Conservation (phyloP, 1,140 invertebrate species). For the Acromyrmex echinatior region DNA sequence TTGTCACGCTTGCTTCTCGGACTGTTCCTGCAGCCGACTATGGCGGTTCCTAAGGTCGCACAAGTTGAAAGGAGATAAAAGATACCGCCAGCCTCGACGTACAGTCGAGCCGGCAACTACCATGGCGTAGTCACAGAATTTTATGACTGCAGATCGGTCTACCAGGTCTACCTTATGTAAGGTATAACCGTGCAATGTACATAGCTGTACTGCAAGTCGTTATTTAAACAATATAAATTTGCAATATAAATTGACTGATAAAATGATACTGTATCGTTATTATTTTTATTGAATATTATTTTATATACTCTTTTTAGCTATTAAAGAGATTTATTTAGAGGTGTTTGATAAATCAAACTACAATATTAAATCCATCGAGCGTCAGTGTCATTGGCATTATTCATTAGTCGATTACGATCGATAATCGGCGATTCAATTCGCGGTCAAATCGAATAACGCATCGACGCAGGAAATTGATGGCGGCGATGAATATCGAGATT, state of each 20-base stretch:
- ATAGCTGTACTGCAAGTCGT: neutral
- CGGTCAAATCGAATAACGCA: constrained; percentile 61
- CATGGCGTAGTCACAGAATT: constrained; percentile 22
- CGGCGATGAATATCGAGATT: constrained; percentile 61
- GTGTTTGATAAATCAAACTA: constrained; percentile 48
- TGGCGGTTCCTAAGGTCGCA: constrained; percentile 42
- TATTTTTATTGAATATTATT: constrained; percentile 11
- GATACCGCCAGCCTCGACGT: constrained; percentile 45
- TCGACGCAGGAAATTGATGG: constrained; percentile 54
- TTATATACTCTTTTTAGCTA: neutral
- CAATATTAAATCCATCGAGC: constrained; percentile 48
- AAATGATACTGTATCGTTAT: neutral
- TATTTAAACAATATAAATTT: constrained; percentile 9
- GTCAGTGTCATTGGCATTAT: constrained; percentile 55
- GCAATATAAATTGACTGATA: neutral
- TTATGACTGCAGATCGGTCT: constrained; percentile 8
- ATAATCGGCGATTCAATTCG: constrained; percentile 54
- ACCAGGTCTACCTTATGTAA: constrained; percentile 9
- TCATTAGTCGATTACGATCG: constrained; percentile 63
- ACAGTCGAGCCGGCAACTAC: constrained; percentile 46
- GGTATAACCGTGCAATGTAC: neutral
- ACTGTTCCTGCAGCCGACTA: neutral
- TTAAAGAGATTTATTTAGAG: constrained; percentile 50
- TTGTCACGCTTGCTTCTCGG: constrained; percentile 34
- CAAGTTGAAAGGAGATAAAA: constrained; percentile 37